Evolutionary conservation across 2,888 invertebrate species (phyloP).

Genomic region (Melanchra persicariae): DNA sequence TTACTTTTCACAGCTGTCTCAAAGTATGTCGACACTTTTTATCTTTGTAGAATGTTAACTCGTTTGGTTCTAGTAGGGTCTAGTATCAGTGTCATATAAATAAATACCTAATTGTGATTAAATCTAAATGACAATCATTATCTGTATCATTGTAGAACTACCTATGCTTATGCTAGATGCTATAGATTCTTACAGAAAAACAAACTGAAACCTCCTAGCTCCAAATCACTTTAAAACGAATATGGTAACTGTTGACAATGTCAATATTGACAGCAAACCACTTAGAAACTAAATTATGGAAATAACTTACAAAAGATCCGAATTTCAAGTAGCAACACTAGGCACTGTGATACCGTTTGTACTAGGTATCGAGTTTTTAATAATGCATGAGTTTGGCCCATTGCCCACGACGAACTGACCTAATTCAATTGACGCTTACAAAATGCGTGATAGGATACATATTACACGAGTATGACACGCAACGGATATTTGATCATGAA

Average conservation of each 20-base stretch:
- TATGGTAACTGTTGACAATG: no score
- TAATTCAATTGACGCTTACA: slow-evolving; percentile 61
- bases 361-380: slow-evolving; percentile 47
- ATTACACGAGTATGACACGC: slow-evolving; percentile 56
- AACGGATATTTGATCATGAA: slow-evolving; percentile 45
- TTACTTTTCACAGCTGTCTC: slow-evolving; percentile 56
- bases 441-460: slow-evolving; percentile 58
- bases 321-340: slow-evolving; percentile 6
- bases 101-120: not conserved
- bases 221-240: not conserved
- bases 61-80: not conserved
- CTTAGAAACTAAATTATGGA: not conserved
- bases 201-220: not conserved
- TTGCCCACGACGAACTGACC: slow-evolving; percentile 53
- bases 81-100: not conserved
- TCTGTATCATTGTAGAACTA: not conserved
- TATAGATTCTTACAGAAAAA: not conserved
- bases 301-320: slow-evolving; percentile 1
- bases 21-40: slow-evolving; percentile 42
- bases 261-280: not conserved
- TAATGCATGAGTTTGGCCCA: slow-evolving; percentile 60
- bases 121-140: not conserved
- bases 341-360: slow-evolving; percentile 25
- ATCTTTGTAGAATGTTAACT: slow-evolving; percentile 20
- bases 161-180: not conserved